Percentiles rank a stretch among this genome's conserved stretches.
phyloP scores from a whole-genome alignment of 2,888 invertebrate genomes.

The Osedax fenrisi region DNA sequence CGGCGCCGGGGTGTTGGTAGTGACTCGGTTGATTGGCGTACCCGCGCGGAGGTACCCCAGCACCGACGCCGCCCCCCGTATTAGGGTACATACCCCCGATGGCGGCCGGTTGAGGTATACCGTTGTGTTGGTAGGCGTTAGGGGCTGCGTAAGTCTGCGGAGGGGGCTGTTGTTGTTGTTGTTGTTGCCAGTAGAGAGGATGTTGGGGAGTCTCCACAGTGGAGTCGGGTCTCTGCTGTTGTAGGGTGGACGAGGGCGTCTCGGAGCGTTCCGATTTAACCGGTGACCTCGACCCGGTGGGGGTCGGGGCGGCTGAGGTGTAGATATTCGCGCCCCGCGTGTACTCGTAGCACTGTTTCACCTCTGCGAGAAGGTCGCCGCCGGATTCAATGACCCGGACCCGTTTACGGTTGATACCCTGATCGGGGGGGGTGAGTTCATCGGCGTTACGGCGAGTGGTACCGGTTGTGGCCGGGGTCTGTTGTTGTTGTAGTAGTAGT shows the following conservation, averaged over 20 bases:
- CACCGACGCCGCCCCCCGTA: neutral
- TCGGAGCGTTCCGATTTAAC: neutral
- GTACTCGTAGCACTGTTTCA: constrained; percentile 32
- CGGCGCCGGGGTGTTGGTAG: neutral
- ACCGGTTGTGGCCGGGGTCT: neutral
- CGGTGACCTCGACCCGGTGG: neutral
- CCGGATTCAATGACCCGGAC: constrained; percentile 30
- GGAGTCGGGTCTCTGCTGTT: constrained; percentile 1
- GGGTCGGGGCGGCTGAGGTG: neutral
- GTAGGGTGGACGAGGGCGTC: neutral
- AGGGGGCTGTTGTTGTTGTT: neutral
- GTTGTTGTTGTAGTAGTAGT: neutral
- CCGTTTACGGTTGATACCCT: constrained; percentile 20
- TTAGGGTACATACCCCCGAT: neutral
- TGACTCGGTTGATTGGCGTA: neutral
- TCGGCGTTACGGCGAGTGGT: neutral
- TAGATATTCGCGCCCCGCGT: constrained; percentile 33
- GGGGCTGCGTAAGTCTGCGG: neutral
- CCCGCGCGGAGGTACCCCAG: neutral
- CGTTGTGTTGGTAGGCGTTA: neutral
- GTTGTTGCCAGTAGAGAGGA: neutral
- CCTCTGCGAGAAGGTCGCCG: constrained; percentile 33
- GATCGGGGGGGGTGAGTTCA: neutral
- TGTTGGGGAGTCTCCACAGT: neutral
- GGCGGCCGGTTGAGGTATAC: neutral